Evolutionary conservation across 2,797 vertebrate genomes (phyloP).

Genomic region (Lycodopsis pacificus): DNA sequence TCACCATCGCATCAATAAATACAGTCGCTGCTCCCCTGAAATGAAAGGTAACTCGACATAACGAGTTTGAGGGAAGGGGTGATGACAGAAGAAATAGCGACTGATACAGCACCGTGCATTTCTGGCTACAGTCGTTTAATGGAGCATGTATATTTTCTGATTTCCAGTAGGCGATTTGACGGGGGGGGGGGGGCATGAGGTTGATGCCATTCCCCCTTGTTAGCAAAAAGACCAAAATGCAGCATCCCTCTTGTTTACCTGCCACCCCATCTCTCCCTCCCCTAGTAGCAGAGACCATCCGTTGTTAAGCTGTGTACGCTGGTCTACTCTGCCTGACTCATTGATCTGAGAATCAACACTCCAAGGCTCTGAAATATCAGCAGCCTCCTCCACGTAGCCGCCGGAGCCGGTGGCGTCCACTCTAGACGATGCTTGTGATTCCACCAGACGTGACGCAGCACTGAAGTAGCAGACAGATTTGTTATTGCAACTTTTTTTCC

Average conservation of each 20-base stretch:
- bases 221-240: not conserved
- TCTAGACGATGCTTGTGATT: not conserved
- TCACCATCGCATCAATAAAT: constrained; percentile 49
- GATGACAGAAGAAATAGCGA: constrained; percentile 1
- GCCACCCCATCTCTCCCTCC: not conserved
- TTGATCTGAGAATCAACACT: not conserved
- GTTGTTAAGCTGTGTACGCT: too few relatives aligned
- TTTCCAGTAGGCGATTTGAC: not conserved
- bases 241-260: not conserved
- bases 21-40: constrained; percentile 42
- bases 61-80: constrained; percentile 24
- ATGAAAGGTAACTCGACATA: constrained; percentile 45
- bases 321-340: not conserved
- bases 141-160: not conserved
- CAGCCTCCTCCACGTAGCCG: not conserved
- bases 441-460: not conserved
- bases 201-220: not conserved
- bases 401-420: not conserved
- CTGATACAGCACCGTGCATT: not conserved
- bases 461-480: not conserved
- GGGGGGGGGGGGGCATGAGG: not conserved
- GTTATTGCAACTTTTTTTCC: not conserved
- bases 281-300: not conserved
- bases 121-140: not conserved
- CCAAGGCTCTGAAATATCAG: not conserved